Evolutionary conservation across 1,140 invertebrate species (phyloP).

Genomic region (Cepaea nemoralis): DNA sequence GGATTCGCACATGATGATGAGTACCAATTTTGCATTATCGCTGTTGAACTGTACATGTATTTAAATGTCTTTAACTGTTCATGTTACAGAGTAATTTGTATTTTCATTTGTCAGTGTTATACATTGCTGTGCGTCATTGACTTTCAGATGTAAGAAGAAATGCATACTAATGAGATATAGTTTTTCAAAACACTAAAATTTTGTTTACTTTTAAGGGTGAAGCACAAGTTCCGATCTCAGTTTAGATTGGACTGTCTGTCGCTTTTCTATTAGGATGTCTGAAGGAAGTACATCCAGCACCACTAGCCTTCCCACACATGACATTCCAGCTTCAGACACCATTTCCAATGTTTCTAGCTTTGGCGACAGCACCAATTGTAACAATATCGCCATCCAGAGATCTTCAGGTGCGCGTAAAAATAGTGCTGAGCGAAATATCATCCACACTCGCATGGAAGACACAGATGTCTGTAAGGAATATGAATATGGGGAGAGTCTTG

Average conservation of each 20-base stretch:
- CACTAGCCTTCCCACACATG: not conserved
- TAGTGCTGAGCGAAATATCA: constrained; percentile 56
- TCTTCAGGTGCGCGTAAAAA: constrained; percentile 46
- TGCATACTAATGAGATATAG: too few species aligned
- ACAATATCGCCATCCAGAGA: not conserved
- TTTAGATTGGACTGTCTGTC: not conserved
- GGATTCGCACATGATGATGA: too few species aligned
- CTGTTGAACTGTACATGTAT: too few species aligned
- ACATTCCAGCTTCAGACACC: not conserved
- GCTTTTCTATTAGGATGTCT: not conserved
- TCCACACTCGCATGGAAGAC: constrained; percentile 68
- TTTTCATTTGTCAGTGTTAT: too few species aligned
- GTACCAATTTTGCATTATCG: too few species aligned
- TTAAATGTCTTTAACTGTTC: too few species aligned
- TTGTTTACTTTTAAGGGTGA: not conserved
- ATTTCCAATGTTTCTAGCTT: too few species aligned
- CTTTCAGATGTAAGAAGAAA: too few species aligned
- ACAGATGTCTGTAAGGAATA: constrained; percentile 61
- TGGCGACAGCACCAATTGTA: not conserved
- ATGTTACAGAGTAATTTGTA: too few species aligned
- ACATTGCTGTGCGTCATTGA: too few species aligned
- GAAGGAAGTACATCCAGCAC: not conserved
- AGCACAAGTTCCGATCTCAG: not conserved
- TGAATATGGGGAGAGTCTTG: constrained; percentile 69
- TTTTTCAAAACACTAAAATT: not conserved